A percentile compares a stretch with the other conserved stretches of the same genome.
These are phyloP conservation scores for Zosterops pallidus DNA, from an alignment of 2,113 vertebrate species.

Conservation along the genomic window DNA sequence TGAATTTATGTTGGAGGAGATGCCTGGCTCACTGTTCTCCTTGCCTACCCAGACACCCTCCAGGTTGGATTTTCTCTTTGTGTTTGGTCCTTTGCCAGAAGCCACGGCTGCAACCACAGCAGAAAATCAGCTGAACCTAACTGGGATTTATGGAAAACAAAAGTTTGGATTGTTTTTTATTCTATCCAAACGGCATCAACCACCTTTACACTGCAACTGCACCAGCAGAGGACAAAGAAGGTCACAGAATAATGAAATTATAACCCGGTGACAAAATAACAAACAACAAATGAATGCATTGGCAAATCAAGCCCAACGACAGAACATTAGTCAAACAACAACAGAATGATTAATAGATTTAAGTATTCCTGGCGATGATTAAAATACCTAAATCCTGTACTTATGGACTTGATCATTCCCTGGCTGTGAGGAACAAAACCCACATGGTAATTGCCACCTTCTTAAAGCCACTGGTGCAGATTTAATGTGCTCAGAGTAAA, in stretches of 20 bases:
- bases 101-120: neutral
- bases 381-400: neutral
- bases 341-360: conserved; percentile 38
- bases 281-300: neutral
- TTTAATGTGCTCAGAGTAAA: neutral
- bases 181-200: neutral
- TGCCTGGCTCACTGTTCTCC: neutral
- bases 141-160: neutral
- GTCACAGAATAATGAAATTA: conserved; percentile 39
- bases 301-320: conserved; percentile 12
- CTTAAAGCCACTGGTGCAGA: neutral
- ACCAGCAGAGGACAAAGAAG: conserved; percentile 15
- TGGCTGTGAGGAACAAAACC: neutral
- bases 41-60: neutral
- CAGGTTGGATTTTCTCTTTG: neutral
- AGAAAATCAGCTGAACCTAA: neutral
- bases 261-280: conserved; percentile 28
- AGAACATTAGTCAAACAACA: conserved; percentile 26
- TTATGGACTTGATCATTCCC: neutral
- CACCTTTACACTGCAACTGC: neutral
- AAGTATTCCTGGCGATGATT: neutral
- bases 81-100: neutral
- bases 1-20: neutral
- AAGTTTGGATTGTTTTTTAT: neutral
- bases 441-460: neutral